These are phyloP conservation scores for Mayetiola destructor DNA, from an alignment of 2,888 invertebrate genomes.

Conservation along the genomic window DNA sequence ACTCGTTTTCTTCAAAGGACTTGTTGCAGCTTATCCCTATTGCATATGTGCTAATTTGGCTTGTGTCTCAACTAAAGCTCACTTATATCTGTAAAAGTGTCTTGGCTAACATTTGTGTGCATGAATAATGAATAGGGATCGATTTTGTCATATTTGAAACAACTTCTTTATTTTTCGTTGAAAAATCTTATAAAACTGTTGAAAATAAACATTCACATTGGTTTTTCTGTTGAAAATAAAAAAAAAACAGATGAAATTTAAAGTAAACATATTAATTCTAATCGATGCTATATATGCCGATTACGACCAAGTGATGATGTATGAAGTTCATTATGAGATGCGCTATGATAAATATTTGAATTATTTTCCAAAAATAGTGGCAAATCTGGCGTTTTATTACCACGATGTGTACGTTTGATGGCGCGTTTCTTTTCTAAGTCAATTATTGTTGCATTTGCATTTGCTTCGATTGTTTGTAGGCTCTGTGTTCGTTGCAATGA, in stretches of 20 bases:
- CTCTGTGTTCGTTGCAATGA: constrained; percentile 73
- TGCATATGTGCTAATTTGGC: too few relatives aligned
- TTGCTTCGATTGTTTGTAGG: constrained; percentile 48
- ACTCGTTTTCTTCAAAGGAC: too few relatives aligned
- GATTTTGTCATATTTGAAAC: too few relatives aligned
- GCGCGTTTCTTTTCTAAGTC: constrained; percentile 30
- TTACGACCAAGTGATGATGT: constrained; percentile 32
- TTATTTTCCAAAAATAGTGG: constrained; percentile 25
- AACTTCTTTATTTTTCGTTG: too few relatives aligned
- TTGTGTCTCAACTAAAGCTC: too few relatives aligned
- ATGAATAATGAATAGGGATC: too few relatives aligned
- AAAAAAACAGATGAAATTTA: neutral
- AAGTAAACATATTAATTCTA: neutral
- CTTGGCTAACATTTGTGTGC: too few relatives aligned
- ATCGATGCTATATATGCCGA: constrained; percentile 21
- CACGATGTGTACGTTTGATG: constrained; percentile 31
- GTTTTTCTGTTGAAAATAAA: neutral
- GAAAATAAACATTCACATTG: too few relatives aligned
- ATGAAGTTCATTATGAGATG: constrained; percentile 23
- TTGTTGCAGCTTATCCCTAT: too few relatives aligned
- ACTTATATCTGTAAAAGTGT: too few relatives aligned
- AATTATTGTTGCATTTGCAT: constrained; percentile 19
- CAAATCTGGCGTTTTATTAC: constrained; percentile 21
- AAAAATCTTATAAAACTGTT: too few relatives aligned
- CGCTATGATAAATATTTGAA: neutral